phyloP scores from a whole-genome alignment of 2,797 vertebrate species.

The Ciconia nigra region DNA sequence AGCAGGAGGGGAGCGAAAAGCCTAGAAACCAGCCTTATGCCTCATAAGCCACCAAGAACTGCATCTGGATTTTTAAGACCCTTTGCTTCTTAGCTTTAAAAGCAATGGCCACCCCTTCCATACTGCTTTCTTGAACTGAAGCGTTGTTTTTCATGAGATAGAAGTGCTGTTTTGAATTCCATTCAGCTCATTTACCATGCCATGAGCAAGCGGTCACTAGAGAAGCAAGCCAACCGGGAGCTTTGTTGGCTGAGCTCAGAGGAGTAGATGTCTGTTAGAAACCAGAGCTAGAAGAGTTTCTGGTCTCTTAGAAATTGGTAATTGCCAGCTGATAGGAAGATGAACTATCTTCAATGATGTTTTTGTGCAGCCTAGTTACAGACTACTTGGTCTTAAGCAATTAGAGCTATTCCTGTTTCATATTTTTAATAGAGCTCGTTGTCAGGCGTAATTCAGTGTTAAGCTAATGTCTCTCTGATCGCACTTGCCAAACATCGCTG shows the following conservation, averaged over 20 bases:
- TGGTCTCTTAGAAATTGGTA: background rate
- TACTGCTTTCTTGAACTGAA: background rate
- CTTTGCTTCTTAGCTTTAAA: background rate
- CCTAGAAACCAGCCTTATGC: background rate
- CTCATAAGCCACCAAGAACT: background rate
- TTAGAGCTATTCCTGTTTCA: constrained; percentile 5
- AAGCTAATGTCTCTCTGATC: background rate
- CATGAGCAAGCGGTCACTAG: background rate
- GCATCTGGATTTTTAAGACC: background rate
- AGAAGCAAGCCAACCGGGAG: background rate
- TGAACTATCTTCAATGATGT: background rate
- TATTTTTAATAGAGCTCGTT: background rate
- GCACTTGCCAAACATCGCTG: background rate
- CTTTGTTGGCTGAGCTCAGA: background rate
- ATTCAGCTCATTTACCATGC: background rate
- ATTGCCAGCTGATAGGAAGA: background rate
- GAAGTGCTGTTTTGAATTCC: background rate
- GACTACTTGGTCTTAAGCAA: constrained; percentile 1
- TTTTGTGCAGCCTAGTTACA: background rate
- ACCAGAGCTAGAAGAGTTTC: background rate
- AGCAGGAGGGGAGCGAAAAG: background rate
- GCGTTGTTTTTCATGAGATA: background rate
- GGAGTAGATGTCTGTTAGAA: background rate
- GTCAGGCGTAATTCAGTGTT: background rate
- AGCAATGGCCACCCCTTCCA: background rate